Percentiles rank a stretch among this genome's conserved stretches.
phyloP scores from a whole-genome alignment of 30 jellyfish, hydroid and myxozoan species.

The Pelagia noctiluca region DNA sequence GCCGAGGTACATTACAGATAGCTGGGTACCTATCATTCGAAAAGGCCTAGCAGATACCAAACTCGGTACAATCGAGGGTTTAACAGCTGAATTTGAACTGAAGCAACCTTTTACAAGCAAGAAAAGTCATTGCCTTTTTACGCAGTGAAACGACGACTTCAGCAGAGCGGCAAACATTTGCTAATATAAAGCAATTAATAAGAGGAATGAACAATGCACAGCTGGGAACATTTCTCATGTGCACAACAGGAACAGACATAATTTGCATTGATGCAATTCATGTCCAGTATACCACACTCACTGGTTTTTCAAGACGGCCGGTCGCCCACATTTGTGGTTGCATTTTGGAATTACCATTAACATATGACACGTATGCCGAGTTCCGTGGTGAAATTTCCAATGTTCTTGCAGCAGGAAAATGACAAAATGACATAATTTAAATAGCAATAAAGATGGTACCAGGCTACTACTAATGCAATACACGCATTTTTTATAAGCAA shows the following conservation, averaged over 20 bases:
- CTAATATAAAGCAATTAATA: constrained; percentile 13
- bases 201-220: neutral
- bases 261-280: constrained; percentile 4
- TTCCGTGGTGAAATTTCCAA: constrained; percentile 13
- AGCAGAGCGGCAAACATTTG: constrained; percentile 11
- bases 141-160: neutral
- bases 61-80: neutral
- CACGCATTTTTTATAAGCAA: too few species aligned
- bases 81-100: neutral
- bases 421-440: constrained; percentile 31
- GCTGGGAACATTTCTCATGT: constrained; percentile 14
- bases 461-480: too few species aligned
- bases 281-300: neutral
- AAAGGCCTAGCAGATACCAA: neutral
- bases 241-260: constrained; percentile 40
- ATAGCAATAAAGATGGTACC: too few species aligned
- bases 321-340: constrained; percentile 54
- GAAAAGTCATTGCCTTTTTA: constrained; percentile 42
- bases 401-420: neutral
- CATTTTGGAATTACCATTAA: constrained; percentile 34
- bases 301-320: constrained; percentile 38
- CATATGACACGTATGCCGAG: constrained; percentile 25
- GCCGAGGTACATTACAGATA: neutral
- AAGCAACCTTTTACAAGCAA: constrained; percentile 7
- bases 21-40: neutral